Base-by-base conservation (phyloP, 2,888 invertebrate species). In the Aricia artaxerxes region DNA sequence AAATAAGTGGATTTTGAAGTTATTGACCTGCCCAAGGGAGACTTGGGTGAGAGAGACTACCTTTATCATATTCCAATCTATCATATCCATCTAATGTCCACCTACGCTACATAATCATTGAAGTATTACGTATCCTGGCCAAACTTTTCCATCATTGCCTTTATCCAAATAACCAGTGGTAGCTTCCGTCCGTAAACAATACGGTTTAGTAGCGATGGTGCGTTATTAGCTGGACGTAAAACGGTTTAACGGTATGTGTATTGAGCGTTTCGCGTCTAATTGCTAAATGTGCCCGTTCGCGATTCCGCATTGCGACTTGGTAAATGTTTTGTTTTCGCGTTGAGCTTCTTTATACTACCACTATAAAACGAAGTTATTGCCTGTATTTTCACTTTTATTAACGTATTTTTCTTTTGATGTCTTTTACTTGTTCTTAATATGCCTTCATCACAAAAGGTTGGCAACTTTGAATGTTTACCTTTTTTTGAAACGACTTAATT, bases 251-350 rank as follows among this genome's bases (percentile, higher is more conserved):
- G 84, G 91, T 89, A 84, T 79, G 82, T 79, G 69, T 69, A 35
- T 69, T 78, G 77, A 78, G 69, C 76, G 78, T 81, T 92, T 93
- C 87, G 90, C 92, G 86, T 82, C 83, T 84, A 85, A 84, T 84
- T 85, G 91, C 89, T 90, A 92, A 91, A 89, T 89, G 84, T 86
- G 87, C 86, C 87, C 49, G 78, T 90, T 89, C 90, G 87, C 44
- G 24, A 75, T 49, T 49, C 75, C 75, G 75, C 75, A 75, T 75
- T 31, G 75, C 49, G 24, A 31, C 69, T 16, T 38, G 35, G 69
- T 38, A 6, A 35, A 69, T 35, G 31, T 69, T 69, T 69, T 38
- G 35, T 69, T 69, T 69, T 69, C 35, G 35, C 13, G 31, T 35
- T 4, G 4, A 69, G 35, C 11, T 4, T 69, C 24, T 24, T 9